A percentile compares a stretch with the other conserved stretches of the same genome.
phyloP scores from a whole-genome alignment of 2,888 invertebrate species.

The Dolichopus griseipennis region DNA sequence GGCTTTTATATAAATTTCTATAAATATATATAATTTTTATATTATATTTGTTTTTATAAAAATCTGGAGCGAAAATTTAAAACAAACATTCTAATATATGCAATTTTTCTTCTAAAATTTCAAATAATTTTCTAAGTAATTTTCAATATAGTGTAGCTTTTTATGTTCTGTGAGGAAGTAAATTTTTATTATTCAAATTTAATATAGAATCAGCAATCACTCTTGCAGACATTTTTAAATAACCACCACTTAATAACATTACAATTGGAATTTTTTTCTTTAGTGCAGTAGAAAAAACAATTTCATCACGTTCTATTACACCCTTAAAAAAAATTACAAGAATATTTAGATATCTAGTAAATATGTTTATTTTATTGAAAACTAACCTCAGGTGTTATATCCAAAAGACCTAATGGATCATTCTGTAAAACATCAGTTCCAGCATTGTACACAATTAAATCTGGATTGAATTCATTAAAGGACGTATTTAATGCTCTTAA shows the following conservation, averaged over 20 bases:
- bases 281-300: slow-evolving; percentile 66
- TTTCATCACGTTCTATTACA: slow-evolving; percentile 73
- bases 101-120: too few relatives aligned
- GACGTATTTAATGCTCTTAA: slow-evolving; percentile 60
- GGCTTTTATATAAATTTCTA: too few relatives aligned
- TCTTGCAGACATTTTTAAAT: slow-evolving; percentile 63
- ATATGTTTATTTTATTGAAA: neutral
- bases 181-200: slow-evolving; percentile 57
- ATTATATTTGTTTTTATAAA: too few relatives aligned
- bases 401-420: slow-evolving; percentile 67
- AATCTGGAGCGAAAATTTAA: too few relatives aligned
- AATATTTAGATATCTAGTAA: neutral
- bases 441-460: slow-evolving; percentile 85
- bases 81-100: too few relatives aligned
- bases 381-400: slow-evolving; percentile 57
- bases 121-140: neutral
- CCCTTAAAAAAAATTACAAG: slow-evolving; percentile 48
- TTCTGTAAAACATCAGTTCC: slow-evolving; percentile 76
- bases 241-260: slow-evolving; percentile 85
- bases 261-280: slow-evolving; percentile 62
- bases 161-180: slow-evolving; percentile 38
- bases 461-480: slow-evolving; percentile 62
- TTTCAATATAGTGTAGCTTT: neutral
- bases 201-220: slow-evolving; percentile 78
- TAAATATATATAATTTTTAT: too few relatives aligned